These are phyloP conservation scores for Gallinago paraguaiae DNA, from an alignment of 2,113 vertebrate species.

Conservation along the genomic window DNA sequence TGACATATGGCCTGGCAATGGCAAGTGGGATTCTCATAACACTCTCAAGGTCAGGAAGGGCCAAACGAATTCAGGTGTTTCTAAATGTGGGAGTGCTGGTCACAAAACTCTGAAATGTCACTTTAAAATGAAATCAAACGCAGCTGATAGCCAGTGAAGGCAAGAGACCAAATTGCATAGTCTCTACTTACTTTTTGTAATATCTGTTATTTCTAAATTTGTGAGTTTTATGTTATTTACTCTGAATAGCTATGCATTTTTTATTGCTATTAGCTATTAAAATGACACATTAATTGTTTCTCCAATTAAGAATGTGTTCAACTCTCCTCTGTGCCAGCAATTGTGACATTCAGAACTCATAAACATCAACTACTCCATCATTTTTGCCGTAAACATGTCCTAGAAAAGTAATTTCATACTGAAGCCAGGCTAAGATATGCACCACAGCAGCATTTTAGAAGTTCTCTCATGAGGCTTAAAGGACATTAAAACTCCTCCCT, in stretches of 20 bases:
- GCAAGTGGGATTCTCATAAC: neutral
- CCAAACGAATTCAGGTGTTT: neutral
- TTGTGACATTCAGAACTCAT: slow-evolving; percentile 61
- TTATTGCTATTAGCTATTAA: slow-evolving; percentile 55
- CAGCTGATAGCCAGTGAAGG: neutral
- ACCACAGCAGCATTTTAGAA: neutral
- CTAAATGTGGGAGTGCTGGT: neutral
- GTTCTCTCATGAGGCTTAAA: neutral
- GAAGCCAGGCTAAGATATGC: neutral
- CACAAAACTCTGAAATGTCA: neutral
- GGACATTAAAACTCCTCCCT: neutral
- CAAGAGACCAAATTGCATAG: neutral
- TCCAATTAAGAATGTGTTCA: slow-evolving; percentile 47
- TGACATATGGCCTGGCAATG: neutral
- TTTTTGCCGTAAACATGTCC: slow-evolving; percentile 36
- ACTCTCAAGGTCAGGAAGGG: neutral
- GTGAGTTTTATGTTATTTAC: slow-evolving; percentile 2
- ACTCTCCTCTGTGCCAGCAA: neutral
- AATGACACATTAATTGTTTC: slow-evolving; percentile 57
- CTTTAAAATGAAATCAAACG: neutral
- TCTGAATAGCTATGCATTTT: neutral
- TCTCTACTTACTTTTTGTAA: neutral
- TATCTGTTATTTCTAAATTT: slow-evolving; percentile 11
- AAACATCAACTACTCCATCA: slow-evolving; percentile 50
- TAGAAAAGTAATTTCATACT: neutral